Base-by-base conservation (phyloP, 2,888 invertebrate genomes). In the Patella pellucida region DNA sequence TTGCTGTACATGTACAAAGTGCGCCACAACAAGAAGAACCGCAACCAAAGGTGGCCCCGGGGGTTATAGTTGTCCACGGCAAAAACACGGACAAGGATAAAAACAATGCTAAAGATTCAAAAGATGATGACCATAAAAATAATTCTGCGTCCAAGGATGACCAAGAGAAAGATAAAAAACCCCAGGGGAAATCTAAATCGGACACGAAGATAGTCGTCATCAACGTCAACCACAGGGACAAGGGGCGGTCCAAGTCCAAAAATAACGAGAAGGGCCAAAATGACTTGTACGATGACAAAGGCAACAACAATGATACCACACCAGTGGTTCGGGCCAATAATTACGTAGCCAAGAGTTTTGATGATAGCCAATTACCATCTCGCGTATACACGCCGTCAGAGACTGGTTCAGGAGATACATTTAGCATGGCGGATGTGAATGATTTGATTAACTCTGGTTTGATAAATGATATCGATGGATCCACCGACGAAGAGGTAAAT, bases 211-310 rank as follows among this genome's bases (percentile, higher is more conserved):
- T 62, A 19, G 62, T 62, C 23, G 62, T 62, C 62, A 62, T 62
- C 62, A 62, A 62, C 19, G 62, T 62, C 23, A 62, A 62, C 62
- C 62, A 62, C 62, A 62, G 23, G 62, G 62, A 62, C 23, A 62
- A 62, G 23, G 62, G 62, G 7, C 62, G 62, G 14, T 19, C 62
- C 14, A 62, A 62, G 23, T 62, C 62, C 0, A 62, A 19, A 11
- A 62, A 62, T 62, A 23, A 62, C 19, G 41, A 41, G 9, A 41
- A 41, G 41, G 9, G 9, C 41, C 41, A 0, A 41, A 41, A 41
- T 41, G 41, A 41, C 9, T 41, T 9, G 41, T 41, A 41, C 41
- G 23, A 23, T 14, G 19, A 19, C 3, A 62, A 62, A 23, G 62
- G 23, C 19, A 16, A 62, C 19, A 23, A 62, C 19, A 19, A 19